Evolutionary conservation across 2,797 vertebrate genomes (phyloP).

Genomic region (Eremophila alpestris): DNA sequence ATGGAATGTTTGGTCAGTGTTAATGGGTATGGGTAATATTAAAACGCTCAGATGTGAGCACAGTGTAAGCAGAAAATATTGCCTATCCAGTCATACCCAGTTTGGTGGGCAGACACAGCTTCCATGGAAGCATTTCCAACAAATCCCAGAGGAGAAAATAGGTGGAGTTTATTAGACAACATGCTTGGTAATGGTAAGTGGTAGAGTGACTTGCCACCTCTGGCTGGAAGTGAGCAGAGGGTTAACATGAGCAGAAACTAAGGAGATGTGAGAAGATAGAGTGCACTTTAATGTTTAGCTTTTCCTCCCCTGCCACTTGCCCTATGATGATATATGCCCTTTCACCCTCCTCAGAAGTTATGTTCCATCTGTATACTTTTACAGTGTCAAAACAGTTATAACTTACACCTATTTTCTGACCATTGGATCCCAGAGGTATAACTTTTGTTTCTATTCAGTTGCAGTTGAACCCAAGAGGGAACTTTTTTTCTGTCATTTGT

Average conservation of each 20-base stretch:
- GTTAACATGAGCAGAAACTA: conserved; percentile 39
- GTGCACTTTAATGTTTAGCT: conserved; percentile 48
- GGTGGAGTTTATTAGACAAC: neutral
- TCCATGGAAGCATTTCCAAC: neutral
- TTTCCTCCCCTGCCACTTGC: conserved; percentile 50
- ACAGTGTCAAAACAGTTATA: conserved; percentile 69
- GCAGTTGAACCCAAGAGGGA: conserved; percentile 26
- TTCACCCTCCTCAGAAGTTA: conserved; percentile 62
- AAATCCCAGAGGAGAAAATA: neutral
- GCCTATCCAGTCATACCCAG: fast-evolving
- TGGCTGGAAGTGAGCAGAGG: conserved; percentile 1
- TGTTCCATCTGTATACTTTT: conserved; percentile 64
- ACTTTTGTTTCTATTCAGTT: conserved; percentile 50
- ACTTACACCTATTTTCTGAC: conserved; percentile 66
- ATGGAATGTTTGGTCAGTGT: neutral
- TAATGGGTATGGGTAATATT: neutral
- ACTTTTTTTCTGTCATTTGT: conserved; percentile 33
- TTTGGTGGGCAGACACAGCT: neutral
- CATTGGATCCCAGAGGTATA: conserved; percentile 53
- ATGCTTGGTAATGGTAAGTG: neutral
- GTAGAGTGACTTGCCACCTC: neutral
- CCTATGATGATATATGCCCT: conserved; percentile 49
- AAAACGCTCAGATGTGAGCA: neutral
- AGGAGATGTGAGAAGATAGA: conserved; percentile 46
- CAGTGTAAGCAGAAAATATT: neutral